Conservation (phyloP, 1,140 invertebrate genomes). For the Sinonovacula constricta region DNA sequence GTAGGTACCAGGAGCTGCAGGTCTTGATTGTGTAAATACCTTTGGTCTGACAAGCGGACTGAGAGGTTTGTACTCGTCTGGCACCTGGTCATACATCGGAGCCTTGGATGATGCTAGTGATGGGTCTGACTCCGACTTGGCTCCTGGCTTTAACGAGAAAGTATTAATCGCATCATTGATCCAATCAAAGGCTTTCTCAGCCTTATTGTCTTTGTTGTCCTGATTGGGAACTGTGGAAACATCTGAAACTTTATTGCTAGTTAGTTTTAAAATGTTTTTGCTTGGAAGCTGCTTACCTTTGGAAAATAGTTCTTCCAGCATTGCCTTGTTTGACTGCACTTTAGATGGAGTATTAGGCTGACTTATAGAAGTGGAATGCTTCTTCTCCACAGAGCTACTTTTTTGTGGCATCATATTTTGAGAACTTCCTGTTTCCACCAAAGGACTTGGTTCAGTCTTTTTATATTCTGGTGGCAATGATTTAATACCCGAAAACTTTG, state of each 20-base stretch:
- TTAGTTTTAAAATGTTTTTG: conserved; percentile 39
- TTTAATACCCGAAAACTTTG: conserved; percentile 44
- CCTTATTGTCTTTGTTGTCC: conserved; percentile 42
- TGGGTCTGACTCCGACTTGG: conserved; percentile 42
- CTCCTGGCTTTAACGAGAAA: conserved; percentile 63
- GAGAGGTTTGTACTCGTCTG: conserved; percentile 20
- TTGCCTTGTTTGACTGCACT: conserved; percentile 39
- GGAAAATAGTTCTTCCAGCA: conserved; percentile 41
- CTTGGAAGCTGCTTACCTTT: conserved; percentile 26
- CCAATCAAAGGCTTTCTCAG: conserved; percentile 78
- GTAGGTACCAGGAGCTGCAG: not conserved
- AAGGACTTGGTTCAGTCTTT: conserved; percentile 33
- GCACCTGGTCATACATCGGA: conserved; percentile 56
- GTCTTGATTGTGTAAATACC: not conserved
- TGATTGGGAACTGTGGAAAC: no score
- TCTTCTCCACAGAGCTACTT: conserved; percentile 29
- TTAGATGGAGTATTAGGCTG: conserved; percentile 11
- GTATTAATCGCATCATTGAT: conserved; percentile 73
- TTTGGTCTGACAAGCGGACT: conserved; percentile 15
- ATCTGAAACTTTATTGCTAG: not conserved
- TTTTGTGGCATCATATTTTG: conserved; percentile 29
- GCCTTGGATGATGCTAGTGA: conserved; percentile 1
- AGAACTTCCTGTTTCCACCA: conserved; percentile 23
- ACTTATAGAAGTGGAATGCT: conserved; percentile 3
- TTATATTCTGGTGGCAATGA: conserved; percentile 43